phyloP scores from a whole-genome alignment of 2,797 vertebrate species.

The Manis crassicaudata region DNA sequence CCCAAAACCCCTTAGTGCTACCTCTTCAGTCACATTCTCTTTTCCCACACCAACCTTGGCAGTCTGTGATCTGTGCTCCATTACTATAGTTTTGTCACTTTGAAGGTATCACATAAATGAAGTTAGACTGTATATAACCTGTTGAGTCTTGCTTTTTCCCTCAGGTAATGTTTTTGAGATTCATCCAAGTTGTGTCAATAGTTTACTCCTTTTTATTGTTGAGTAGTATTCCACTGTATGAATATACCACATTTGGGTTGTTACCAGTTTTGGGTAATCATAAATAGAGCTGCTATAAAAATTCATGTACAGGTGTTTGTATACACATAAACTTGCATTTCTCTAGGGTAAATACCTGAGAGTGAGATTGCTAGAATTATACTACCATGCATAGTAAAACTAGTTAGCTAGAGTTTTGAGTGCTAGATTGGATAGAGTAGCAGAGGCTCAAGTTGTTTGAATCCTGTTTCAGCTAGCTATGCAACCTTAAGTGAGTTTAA shows the following conservation, averaged over 20 bases:
- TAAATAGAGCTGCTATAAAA: constrained; percentile 37
- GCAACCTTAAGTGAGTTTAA: constrained; percentile 43
- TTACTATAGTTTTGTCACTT: constrained; percentile 48
- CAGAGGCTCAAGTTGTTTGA: constrained; percentile 39
- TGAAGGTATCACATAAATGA: constrained; percentile 34
- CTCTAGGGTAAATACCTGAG: constrained; percentile 7
- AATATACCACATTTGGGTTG: neutral
- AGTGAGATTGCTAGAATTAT: constrained; percentile 43
- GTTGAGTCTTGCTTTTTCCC: neutral
- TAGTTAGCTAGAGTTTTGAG: constrained; percentile 47
- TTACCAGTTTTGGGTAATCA: constrained; percentile 46
- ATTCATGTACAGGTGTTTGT: constrained; percentile 15
- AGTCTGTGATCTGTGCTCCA: constrained; percentile 2
- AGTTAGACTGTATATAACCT: neutral
- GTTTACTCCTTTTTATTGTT: constrained; percentile 48
- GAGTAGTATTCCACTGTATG: constrained; percentile 1
- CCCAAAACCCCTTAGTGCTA: neutral
- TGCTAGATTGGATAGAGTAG: constrained; percentile 38
- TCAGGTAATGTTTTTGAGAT: constrained; percentile 49
- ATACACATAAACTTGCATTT: constrained; percentile 48
- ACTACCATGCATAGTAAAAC: constrained; percentile 2
- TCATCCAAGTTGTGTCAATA: constrained; percentile 43
- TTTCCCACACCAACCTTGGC: neutral
- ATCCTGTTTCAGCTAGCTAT: constrained; percentile 16
- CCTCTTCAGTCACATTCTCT: neutral